Evolutionary conservation across 2,113 vertebrate genomes (phyloP).

Genomic region (Scopus umbretta): DNA sequence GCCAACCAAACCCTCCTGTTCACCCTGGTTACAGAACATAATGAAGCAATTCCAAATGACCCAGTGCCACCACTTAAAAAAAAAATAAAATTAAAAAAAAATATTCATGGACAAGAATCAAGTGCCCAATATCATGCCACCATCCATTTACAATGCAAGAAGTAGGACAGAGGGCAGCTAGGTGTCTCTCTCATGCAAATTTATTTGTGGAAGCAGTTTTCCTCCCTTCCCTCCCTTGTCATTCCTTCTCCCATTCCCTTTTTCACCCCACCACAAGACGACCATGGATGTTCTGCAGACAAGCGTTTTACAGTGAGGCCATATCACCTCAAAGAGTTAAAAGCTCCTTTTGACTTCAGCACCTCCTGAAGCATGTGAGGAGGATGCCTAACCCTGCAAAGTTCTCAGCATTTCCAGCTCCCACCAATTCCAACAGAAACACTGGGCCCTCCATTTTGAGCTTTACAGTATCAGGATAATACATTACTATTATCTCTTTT

Average conservation of each 20-base stretch:
- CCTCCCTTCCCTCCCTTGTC: too few relatives aligned
- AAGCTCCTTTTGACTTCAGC: neutral
- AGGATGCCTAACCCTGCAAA: neutral
- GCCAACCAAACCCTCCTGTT: conserved; percentile 68
- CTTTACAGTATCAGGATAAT: neutral
- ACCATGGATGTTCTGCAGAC: neutral
- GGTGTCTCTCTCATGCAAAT: neutral
- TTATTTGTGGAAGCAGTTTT: neutral
- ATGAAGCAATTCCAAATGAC: neutral
- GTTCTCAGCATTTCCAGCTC: neutral
- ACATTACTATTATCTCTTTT: neutral
- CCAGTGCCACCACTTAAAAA: neutral
- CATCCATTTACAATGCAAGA: conserved; percentile 33
- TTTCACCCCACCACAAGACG: neutral
- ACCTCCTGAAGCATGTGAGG: neutral
- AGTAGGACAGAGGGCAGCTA: neutral
- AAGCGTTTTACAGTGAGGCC: neutral
- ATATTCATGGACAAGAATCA: conserved; percentile 39
- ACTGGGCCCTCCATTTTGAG: neutral
- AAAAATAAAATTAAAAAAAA: neutral
- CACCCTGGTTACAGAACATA: conserved; percentile 61
- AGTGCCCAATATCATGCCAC: conserved; percentile 53
- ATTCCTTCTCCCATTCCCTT: neutral
- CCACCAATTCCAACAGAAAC: neutral
- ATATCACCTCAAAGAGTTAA: neutral